These are phyloP conservation scores for Heteromyza rotundicornis DNA, from an alignment of 2,888 invertebrate species.

Conservation along the genomic window DNA sequence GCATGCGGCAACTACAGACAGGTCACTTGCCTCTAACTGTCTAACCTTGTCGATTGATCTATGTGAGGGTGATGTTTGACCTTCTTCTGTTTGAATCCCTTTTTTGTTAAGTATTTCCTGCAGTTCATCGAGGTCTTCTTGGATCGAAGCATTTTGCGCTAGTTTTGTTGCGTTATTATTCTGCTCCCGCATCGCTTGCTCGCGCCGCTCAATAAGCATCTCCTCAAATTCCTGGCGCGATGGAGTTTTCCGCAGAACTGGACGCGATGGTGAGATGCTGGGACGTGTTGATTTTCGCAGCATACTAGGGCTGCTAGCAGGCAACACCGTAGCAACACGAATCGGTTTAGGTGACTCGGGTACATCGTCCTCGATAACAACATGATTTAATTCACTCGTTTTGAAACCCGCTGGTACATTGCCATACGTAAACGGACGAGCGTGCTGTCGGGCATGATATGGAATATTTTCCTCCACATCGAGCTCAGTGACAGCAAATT, in stretches of 20 bases:
- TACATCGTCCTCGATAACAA: conserved; percentile 20
- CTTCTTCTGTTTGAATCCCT: not conserved
- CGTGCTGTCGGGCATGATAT: conserved; percentile 87
- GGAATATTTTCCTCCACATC: conserved; percentile 74
- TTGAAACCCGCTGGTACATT: conserved; percentile 63
- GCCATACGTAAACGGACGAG: conserved; percentile 87
- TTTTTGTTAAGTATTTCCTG: conserved; percentile 36
- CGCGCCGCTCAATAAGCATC: conserved; percentile 56
- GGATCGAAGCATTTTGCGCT: conserved; percentile 38
- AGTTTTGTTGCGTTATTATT: conserved; percentile 32
- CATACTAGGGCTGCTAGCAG: conserved; percentile 73
- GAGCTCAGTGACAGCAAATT: too few relatives aligned
- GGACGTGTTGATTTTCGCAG: conserved; percentile 67
- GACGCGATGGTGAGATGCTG: conserved; percentile 43
- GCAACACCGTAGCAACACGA: conserved; percentile 69
- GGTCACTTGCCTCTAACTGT: not conserved
- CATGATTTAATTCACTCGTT: conserved; percentile 42
- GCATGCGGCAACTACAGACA: too few relatives aligned
- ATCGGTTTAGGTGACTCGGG: conserved; percentile 62
- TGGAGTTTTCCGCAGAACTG: conserved; percentile 52
- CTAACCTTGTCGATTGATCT: not conserved
- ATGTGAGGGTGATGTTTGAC: not conserved
- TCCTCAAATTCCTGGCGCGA: conserved; percentile 59
- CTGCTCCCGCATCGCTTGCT: conserved; percentile 43
- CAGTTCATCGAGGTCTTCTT: conserved; percentile 41